phyloP scores from a whole-genome alignment of 2,113 vertebrate species.

The Sakesphorus luctuosus region DNA sequence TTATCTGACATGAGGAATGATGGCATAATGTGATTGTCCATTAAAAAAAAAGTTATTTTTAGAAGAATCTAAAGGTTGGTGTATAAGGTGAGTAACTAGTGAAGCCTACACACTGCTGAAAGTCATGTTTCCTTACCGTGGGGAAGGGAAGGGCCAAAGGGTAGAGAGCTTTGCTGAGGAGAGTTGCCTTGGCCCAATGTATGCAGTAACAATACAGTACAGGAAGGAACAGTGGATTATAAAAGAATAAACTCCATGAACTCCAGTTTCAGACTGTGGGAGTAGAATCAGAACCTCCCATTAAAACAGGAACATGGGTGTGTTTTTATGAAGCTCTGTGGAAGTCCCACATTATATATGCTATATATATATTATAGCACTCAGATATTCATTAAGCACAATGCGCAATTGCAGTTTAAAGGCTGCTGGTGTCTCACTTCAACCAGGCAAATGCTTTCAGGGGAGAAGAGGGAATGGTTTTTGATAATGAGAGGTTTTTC shows the following conservation, averaged over 20 bases:
- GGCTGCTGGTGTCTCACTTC: constrained; percentile 51
- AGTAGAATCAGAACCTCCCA: neutral
- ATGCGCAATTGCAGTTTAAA: neutral
- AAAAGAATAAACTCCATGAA: neutral
- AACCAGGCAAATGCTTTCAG: neutral
- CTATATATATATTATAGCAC: too few species aligned
- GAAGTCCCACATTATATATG: rapidly evolving
- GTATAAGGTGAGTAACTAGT: neutral
- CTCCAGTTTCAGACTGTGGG: neutral
- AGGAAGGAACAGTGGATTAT: neutral
- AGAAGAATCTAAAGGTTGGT: neutral
- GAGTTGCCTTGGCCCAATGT: neutral
- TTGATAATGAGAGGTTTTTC: neutral
- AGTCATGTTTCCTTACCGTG: neutral
- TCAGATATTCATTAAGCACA: neutral
- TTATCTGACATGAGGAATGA: neutral
- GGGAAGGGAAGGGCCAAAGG: too few species aligned
- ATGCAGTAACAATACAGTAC: neutral
- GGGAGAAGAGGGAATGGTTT: neutral
- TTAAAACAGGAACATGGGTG: neutral
- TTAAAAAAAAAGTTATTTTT: neutral
- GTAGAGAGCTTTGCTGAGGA: neutral
- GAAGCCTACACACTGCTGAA: neutral
- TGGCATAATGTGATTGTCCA: neutral
- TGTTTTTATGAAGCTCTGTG: neutral